Conservation (phyloP, 2,797 vertebrate genomes). For the Miichthys miiuy region DNA sequence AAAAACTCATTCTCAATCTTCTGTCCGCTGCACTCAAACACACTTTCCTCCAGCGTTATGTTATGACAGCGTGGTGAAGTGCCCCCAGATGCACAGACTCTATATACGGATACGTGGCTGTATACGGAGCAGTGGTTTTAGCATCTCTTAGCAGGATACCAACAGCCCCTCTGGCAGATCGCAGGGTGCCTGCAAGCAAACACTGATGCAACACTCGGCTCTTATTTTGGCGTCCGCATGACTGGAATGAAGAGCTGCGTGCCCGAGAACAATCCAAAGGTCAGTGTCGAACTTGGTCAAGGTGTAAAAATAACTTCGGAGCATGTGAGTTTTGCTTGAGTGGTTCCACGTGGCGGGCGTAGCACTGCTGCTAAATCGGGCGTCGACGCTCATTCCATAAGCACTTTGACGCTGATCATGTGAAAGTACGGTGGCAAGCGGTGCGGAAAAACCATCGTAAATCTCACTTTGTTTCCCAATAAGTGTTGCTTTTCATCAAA, state of each 20-base stretch:
- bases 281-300: not conserved
- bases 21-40: not conserved
- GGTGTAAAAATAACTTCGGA: not conserved
- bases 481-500: constrained; percentile 4
- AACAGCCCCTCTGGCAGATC: not conserved
- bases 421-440: constrained; percentile 41
- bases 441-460: constrained; percentile 25
- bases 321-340: not conserved
- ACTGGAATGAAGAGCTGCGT: not conserved
- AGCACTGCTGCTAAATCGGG: not conserved
- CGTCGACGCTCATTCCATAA: not conserved
- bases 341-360: not conserved
- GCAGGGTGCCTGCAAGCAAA: constrained; percentile 16
- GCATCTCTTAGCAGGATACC: constrained; percentile 10
- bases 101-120: not conserved
- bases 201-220: constrained; percentile 9
- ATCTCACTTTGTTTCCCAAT: not conserved
- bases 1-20: not conserved
- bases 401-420: constrained; percentile 38
- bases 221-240: constrained; percentile 1
- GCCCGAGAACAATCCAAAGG: not conserved
- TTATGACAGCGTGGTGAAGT: constrained; percentile 10
- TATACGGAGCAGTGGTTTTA: not conserved
- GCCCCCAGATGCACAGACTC: not conserved
- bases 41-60: not conserved